A percentile compares a stretch with the other conserved stretches of the same genome.
Evolutionary conservation across 2,888 invertebrate species (phyloP).

Genomic region (Agrotis exclamationis): DNA sequence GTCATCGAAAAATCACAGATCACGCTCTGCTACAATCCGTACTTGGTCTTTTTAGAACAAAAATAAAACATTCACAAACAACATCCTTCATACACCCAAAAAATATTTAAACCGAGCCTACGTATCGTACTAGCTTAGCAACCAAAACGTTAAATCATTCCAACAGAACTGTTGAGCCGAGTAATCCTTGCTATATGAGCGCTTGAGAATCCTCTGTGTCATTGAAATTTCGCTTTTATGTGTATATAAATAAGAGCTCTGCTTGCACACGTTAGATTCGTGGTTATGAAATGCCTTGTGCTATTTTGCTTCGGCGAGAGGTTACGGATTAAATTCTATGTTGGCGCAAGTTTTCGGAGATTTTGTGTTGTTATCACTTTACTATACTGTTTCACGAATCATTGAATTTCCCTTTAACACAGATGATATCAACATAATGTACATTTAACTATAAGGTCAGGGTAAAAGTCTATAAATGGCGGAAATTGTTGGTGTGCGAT

Average conservation of each 20-base stretch:
- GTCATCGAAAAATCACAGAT: too few species aligned
- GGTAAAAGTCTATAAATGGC: too few species aligned
- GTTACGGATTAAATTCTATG: constrained; percentile 76
- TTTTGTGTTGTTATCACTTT: constrained; percentile 18
- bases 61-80: neutral
- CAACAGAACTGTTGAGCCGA: constrained; percentile 64
- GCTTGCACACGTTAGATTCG: constrained; percentile 64
- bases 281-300: constrained; percentile 77
- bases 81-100: constrained; percentile 4
- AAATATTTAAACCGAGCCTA: constrained; percentile 27
- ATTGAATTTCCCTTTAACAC: neutral
- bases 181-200: constrained; percentile 66
- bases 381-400: constrained; percentile 7
- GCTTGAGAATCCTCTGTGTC: constrained; percentile 53
- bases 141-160: constrained; percentile 66
- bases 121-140: constrained; percentile 55
- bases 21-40: too few species aligned
- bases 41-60: neutral
- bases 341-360: constrained; percentile 68
- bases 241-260: constrained; percentile 57
- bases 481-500: too few species aligned
- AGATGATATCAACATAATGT: neutral
- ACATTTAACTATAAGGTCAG: too few species aligned
- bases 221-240: constrained; percentile 62
- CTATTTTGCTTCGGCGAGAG: constrained; percentile 76